phyloP scores from a whole-genome alignment of 2,888 invertebrate genomes.

The Drosophila aldrichi region DNA sequence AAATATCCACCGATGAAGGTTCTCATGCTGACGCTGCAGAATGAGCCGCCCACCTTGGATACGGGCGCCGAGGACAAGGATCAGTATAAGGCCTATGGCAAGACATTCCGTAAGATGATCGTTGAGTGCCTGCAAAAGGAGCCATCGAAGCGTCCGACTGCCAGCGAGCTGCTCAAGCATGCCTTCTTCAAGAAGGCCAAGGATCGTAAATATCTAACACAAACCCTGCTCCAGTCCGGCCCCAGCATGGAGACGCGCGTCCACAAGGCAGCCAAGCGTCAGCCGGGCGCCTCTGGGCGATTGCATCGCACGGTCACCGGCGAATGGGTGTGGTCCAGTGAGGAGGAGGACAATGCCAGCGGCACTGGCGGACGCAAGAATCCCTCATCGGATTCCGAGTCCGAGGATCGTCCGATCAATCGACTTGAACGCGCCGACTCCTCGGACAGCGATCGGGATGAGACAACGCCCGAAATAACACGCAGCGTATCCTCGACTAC shows the following conservation, averaged over 20 bases:
- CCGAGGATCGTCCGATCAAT: slow-evolving; percentile 88
- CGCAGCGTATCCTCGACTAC: slow-evolving; percentile 83
- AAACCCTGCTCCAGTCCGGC: slow-evolving; percentile 93
- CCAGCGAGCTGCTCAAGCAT: slow-evolving; percentile 97
- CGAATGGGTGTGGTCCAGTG: slow-evolving; percentile 99
- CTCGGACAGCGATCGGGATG: slow-evolving; percentile 87
- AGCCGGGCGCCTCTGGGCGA: slow-evolving; percentile 94
- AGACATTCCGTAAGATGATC: slow-evolving; percentile 98
- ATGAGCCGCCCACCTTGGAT: slow-evolving; percentile 98
- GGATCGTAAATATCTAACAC: slow-evolving; percentile 94
- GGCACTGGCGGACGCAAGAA: slow-evolving; percentile 83
- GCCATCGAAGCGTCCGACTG: slow-evolving; percentile 96
- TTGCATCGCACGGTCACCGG: slow-evolving; percentile 97
- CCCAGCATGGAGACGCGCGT: slow-evolving; percentile 96
- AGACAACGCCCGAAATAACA: slow-evolving; percentile 82
- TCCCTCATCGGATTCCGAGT: slow-evolving; percentile 86
- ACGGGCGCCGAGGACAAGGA: slow-evolving; percentile 98
- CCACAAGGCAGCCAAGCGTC: slow-evolving; percentile 92
- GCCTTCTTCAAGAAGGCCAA: slow-evolving; percentile 99
- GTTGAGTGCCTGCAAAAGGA: slow-evolving; percentile 98
- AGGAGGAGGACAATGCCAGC: slow-evolving; percentile 91
- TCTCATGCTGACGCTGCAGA: slow-evolving; percentile 98
- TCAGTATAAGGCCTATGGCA: slow-evolving; percentile 98
- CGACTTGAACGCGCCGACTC: slow-evolving; percentile 87
- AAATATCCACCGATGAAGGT: slow-evolving; percentile 99